phyloP scores from a whole-genome alignment of 2,888 invertebrate species.

The Dexiosoma caninum region DNA sequence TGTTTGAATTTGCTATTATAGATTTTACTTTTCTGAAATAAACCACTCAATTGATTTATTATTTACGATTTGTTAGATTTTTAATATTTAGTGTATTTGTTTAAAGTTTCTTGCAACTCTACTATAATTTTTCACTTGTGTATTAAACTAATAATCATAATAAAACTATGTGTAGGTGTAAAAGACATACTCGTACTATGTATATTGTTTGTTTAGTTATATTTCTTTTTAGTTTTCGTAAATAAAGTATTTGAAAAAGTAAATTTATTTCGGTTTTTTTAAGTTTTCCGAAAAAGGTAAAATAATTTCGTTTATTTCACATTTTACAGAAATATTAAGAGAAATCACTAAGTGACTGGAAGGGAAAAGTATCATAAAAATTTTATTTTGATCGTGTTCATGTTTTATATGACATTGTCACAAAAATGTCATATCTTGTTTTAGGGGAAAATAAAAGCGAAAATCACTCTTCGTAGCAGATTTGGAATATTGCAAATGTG shows the following conservation, averaged over 20 bases:
- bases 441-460: background rate
- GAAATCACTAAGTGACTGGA: slow-evolving; percentile 29
- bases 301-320: slow-evolving; percentile 12
- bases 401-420: slow-evolving; percentile 62
- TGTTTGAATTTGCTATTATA: slow-evolving; percentile 19
- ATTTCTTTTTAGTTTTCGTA: too few species aligned
- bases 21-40: slow-evolving; percentile 25
- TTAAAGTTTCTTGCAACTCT: slow-evolving; percentile 74
- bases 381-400: slow-evolving; percentile 22
- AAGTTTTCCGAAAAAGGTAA: slow-evolving; percentile 5
- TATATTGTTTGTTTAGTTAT: slow-evolving; percentile 8
- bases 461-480: too few species aligned
- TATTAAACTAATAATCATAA: slow-evolving; percentile 33
- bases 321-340: slow-evolving; percentile 36
- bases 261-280: background rate
- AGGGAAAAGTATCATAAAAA: slow-evolving; percentile 44
- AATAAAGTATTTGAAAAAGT: background rate
- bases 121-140: slow-evolving; percentile 67
- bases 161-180: background rate
- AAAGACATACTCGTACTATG: background rate
- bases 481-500: too few species aligned
- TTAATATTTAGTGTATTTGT: slow-evolving; percentile 62
- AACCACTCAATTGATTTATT: slow-evolving; percentile 46
- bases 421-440: slow-evolving; percentile 14
- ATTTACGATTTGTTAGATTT: slow-evolving; percentile 24